Base-by-base conservation (phyloP, 23 tunicate genomes). In the Phallusia fumigata region DNA sequence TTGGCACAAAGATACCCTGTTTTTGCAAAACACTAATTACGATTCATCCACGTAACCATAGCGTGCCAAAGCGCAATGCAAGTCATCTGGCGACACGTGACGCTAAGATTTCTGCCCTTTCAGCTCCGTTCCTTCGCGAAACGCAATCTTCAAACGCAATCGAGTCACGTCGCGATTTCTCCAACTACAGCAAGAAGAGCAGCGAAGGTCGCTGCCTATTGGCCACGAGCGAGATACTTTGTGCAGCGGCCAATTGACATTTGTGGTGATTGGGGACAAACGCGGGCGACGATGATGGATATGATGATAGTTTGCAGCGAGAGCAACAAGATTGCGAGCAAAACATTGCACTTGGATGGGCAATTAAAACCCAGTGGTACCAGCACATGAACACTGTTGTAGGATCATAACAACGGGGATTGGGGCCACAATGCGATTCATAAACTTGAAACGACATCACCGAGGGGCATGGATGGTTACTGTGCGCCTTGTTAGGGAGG, bases 151-250 rank as follows among this genome's bases (percentile, higher is more conserved):
- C 26, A 58, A n/a, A n/a, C n/a, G n/a, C n/a, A n/a, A n/a, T n/a
- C n/a, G n/a, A 58, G 69, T 58, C 69, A 58, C 69, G 69, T 58
- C 69, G 69, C 69, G 13, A 58, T 40, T 40, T 40, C 8, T 40
- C 8, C 47, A 40, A 40, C 47, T 40, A 40, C 47, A 40, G 10
- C 47, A 40, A 40, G n/a, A n/a, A n/a, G 47, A 40, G 5, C 69
- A 58, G 28, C 28, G 69, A 58, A 58, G 69, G 47, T 40, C 47
- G 47, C 5, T 40, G 5, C 8, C 10, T 5, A 40, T 40, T 40
- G 47, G 47, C 47, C 47, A 40, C 47, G 47, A 40, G 47, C 47
- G 10, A 40, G 47, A 3, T 40, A 3, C 10, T 40, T 40, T 40
- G 47, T 40, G 10, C 26, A 24, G 13, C 28, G 16, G 26, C 69